Conservation (phyloP, 2,113 vertebrate genomes). For the Limnothrissa miodon region DNA sequence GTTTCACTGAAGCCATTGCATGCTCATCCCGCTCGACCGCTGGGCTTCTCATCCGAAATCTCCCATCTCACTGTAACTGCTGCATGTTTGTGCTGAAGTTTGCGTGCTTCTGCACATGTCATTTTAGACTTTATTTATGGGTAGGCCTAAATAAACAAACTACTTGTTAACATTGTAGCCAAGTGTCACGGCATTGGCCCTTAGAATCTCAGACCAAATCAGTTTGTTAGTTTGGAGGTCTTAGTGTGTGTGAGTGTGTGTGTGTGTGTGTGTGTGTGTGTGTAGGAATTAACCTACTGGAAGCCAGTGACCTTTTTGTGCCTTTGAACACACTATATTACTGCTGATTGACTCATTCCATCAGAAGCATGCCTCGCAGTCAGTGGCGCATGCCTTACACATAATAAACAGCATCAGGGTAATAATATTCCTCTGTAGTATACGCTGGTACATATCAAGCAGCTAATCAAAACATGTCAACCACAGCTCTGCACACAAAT, state of each 20-base stretch:
- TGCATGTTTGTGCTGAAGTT: not conserved
- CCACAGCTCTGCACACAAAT: not conserved
- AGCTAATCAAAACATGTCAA: conserved; percentile 14
- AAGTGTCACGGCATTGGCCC: not conserved
- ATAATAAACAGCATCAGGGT: not conserved
- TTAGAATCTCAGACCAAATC: not conserved
- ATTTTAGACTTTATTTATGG: not conserved
- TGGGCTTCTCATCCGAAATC: conserved; percentile 4
- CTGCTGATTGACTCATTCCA: not conserved
- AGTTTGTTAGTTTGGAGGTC: not conserved
- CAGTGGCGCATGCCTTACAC: not conserved
- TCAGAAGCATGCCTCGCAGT: not conserved
- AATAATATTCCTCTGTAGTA: not conserved
- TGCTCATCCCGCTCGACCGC: not conserved
- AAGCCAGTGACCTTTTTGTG: not conserved
- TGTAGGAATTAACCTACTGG: not conserved
- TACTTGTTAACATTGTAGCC: not conserved
- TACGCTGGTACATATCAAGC: not conserved
- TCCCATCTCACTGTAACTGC: not conserved
- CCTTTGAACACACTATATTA: not conserved
- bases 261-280: not conserved
- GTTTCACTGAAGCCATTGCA: conserved; percentile 9
- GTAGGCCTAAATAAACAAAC: not conserved
- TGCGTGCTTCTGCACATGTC: not conserved
- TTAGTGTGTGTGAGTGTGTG: not conserved